Percentiles rank a stretch among this genome's conserved stretches.
phyloP scores from a whole-genome alignment of 35 echinoderm and acorn worm genomes.

The Hemicentrotus pulcherrimus region DNA sequence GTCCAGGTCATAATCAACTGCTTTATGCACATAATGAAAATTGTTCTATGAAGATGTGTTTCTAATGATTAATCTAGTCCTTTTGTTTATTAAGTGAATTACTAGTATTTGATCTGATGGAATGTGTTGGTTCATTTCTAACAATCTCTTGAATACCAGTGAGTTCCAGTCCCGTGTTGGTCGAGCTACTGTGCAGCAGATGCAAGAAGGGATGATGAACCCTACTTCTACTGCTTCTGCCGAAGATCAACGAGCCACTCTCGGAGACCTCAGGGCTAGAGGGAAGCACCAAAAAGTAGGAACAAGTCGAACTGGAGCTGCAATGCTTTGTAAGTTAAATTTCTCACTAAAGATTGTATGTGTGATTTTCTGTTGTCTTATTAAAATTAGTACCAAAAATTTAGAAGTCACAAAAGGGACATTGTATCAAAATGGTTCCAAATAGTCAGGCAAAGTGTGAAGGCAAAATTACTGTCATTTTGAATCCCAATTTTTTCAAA shows the following conservation, averaged over 20 bases:
- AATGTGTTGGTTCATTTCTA: not conserved
- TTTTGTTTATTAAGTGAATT: no score
- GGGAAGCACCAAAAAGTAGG: conserved; percentile 86
- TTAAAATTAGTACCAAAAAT: no score
- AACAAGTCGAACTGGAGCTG: conserved; percentile 67
- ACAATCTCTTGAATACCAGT: conserved; percentile 27
- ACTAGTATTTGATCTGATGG: not conserved
- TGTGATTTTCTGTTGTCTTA: not conserved
- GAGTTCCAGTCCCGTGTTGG: conserved; percentile 88
- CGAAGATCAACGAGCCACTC: conserved; percentile 60
- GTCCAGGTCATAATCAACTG: no score
- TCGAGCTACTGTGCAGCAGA: conserved; percentile 53
- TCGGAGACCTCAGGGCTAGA: conserved; percentile 74
- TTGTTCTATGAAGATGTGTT: no score
- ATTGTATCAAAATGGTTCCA: no score
- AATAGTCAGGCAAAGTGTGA: no score
- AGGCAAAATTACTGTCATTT: no score
- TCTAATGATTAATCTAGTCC: no score
- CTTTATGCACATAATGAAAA: no score
- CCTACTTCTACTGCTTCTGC: not conserved
- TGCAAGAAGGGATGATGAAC: conserved; percentile 55
- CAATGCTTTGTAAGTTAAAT: conserved; percentile 58
- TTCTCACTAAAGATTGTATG: not conserved
- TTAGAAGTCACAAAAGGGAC: no score
- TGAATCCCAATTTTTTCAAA: no score